Percentiles rank a stretch among this genome's conserved stretches.
phyloP scores from a whole-genome alignment of 2,888 invertebrate genomes.

The Epirrhoe tristata region DNA sequence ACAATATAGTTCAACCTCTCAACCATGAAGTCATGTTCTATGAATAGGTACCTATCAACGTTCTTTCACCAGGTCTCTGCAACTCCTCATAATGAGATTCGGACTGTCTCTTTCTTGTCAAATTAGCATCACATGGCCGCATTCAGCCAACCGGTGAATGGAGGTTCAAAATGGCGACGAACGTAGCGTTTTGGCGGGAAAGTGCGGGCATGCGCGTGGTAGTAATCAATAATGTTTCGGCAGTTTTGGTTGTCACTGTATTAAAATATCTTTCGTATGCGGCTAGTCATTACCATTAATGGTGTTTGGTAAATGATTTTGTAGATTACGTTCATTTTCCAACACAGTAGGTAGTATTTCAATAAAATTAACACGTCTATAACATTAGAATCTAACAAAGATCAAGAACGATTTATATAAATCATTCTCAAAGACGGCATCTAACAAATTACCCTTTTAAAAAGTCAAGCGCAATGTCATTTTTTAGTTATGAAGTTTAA shows the following conservation, averaged over 20 bases:
- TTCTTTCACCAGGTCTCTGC: slow-evolving; percentile 1
- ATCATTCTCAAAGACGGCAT: no score
- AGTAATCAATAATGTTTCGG: slow-evolving; percentile 67
- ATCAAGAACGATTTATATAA: no score
- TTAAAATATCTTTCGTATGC: slow-evolving; percentile 44
- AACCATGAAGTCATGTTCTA: background rate
- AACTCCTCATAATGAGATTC: slow-evolving; percentile 36
- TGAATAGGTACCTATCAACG: background rate
- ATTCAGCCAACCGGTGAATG: slow-evolving; percentile 47
- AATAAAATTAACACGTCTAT: no score
- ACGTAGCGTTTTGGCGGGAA: slow-evolving; percentile 76
- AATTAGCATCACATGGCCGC: slow-evolving; percentile 50
- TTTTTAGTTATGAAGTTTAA: no score
- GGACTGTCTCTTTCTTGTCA: slow-evolving; percentile 45
- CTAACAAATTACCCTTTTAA: no score
- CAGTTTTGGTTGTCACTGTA: slow-evolving; percentile 55
- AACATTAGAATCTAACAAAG: no score
- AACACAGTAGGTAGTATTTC: no score
- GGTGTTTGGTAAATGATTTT: background rate
- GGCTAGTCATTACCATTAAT: slow-evolving; percentile 16
- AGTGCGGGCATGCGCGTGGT: slow-evolving; percentile 64
- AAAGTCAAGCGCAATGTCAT: no score
- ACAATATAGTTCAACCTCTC: background rate
- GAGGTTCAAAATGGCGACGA: slow-evolving; percentile 46
- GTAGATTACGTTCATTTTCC: background rate